Evolutionary conservation across 1,140 invertebrate genomes (phyloP).

Genomic region (Oncopodura yosiiana): DNA sequence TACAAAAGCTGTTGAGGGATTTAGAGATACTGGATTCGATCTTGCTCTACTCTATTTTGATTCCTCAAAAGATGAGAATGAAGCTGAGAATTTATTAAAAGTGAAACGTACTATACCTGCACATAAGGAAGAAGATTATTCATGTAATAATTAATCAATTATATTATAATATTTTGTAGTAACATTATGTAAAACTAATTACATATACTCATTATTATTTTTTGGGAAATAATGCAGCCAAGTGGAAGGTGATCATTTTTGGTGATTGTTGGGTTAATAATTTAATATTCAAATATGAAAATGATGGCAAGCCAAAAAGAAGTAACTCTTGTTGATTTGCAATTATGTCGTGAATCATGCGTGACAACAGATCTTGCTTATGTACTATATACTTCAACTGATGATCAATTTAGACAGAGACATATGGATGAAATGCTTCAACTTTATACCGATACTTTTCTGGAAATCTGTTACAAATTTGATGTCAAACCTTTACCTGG

Average conservation of each 20-base stretch:
- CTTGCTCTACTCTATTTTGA: too few species aligned
- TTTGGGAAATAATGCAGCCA: too few species aligned
- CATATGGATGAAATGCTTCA: constrained; percentile 9
- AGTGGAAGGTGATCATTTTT: constrained; percentile 42
- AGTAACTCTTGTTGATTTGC: constrained; percentile 25
- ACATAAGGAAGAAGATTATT: too few species aligned
- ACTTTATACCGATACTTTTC: constrained; percentile 18
- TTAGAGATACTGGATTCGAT: too few species aligned
- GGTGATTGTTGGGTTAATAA: constrained; percentile 31
- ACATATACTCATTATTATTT: too few species aligned
- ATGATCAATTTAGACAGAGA: not conserved
- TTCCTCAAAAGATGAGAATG: too few species aligned
- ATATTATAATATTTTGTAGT: too few species aligned
- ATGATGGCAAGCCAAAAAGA: not conserved
- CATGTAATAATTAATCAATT: too few species aligned
- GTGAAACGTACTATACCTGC: too few species aligned
- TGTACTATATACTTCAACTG: constrained; percentile 24
- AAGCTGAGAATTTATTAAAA: too few species aligned
- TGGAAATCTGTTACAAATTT: constrained; percentile 1
- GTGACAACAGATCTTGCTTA: constrained; percentile 24
- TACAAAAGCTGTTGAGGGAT: too few species aligned
- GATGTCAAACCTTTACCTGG: constrained; percentile 4
- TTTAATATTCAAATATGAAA: constrained; percentile 23
- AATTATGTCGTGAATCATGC: constrained; percentile 18
- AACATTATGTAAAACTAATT: too few species aligned